Base-by-base conservation (phyloP, 2,797 vertebrate species). In the Poecilia velifera region DNA sequence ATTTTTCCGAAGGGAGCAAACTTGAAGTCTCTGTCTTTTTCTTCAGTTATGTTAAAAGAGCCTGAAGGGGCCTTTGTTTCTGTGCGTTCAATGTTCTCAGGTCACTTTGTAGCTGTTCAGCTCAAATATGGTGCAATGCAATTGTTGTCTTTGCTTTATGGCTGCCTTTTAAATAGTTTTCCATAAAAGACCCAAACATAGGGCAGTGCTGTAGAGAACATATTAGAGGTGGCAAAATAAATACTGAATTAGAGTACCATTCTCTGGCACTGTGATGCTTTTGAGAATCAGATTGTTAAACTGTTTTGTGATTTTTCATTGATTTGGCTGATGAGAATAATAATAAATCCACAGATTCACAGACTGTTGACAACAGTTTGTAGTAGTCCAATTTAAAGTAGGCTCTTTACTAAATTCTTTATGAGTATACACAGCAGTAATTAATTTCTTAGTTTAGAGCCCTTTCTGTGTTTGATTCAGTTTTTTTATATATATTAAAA, bases 21-120 rank as follows among this genome's bases (percentile, higher is more conserved):
- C 31, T 73, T 66, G 59, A 74, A 68, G 55, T 46, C 16, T 39
- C 55, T 51, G 47, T 84, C 71, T 51, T 74, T 73, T 74, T 77
- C 82, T 80, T 31, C 55, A 73, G 72, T 76, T 51, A 1, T 41
- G 22, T 57, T 62, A 22, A 84, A 57, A 64, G 72, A 22, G 45
- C 66, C 77, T n/a, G 66, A 62, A 36, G 75, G 64, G 25, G 3
- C 53, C 74, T 46, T 16, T 51, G 62, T 53, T 51, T 76, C n/a
- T 57, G 36, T 16, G 7, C 70, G 62, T 36, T 20, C 18, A 34
- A 57, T 9, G 49, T 43, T 34, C 41, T 75, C 34, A 31, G 28
- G 47, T 74, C 41, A 66, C 68, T 22, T 78, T 66, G 49, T 79
- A 47, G 6, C 43, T 47, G 28, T 82, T 79, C 73, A 62, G 68